A percentile compares a stretch with the other conserved stretches of the same genome.
phyloP scores from a whole-genome alignment of 2,888 invertebrate genomes.

The Orthonychiurus folsomi region DNA sequence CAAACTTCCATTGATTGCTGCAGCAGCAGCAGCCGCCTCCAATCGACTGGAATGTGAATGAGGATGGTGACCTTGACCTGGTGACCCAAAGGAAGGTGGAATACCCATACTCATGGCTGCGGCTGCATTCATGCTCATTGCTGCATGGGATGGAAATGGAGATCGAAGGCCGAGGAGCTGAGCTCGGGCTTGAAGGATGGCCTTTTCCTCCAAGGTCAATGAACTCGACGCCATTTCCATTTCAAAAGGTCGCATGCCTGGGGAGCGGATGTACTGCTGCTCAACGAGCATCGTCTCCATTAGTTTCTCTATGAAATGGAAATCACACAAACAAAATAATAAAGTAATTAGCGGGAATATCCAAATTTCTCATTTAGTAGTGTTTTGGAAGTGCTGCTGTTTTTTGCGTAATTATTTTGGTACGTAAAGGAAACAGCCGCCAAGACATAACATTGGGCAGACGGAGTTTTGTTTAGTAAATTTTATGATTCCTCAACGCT shows the following conservation, averaged over 20 bases:
- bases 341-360: slow-evolving; percentile 3
- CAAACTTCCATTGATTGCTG: slow-evolving; percentile 40
- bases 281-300: slow-evolving; percentile 83
- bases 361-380: neutral
- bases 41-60: slow-evolving; percentile 36
- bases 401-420: neutral
- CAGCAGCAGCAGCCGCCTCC: slow-evolving; percentile 46
- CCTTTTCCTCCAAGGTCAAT: slow-evolving; percentile 66
- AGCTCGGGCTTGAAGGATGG: slow-evolving; percentile 64
- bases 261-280: slow-evolving; percentile 70
- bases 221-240: slow-evolving; percentile 50
- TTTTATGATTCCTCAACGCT: no score
- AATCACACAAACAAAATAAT: slow-evolving; percentile 2
- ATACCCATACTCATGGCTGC: slow-evolving; percentile 28
- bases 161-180: slow-evolving; percentile 52
- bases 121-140: slow-evolving; percentile 27
- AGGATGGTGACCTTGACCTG: slow-evolving; percentile 42
- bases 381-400: neutral
- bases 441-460: neutral
- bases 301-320: slow-evolving; percentile 50
- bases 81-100: slow-evolving; percentile 29
- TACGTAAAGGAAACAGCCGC: neutral
- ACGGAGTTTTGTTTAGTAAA: no score
- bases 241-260: slow-evolving; percentile 59
- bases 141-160: slow-evolving; percentile 34